Evolutionary conservation across 53 echinoderm and acorn worm genomes (phyloP).

Genomic region (Paracentrotus lividus): DNA sequence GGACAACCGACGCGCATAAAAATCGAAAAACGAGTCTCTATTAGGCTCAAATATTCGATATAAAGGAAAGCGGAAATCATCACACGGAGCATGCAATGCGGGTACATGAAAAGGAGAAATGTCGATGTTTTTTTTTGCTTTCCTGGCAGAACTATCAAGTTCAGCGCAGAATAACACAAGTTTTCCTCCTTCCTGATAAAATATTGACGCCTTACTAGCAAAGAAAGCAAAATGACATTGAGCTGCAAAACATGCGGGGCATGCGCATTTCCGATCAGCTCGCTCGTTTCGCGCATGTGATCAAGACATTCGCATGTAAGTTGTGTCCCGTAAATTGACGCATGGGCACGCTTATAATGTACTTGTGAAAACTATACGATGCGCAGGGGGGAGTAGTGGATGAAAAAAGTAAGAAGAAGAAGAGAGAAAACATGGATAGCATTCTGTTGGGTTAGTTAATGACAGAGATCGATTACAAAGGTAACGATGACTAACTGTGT

Average conservation of each 20-base stretch:
- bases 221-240: constrained; percentile 58
- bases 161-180: constrained; percentile 64
- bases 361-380: constrained; percentile 46
- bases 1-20: constrained; percentile 15
- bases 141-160: constrained; percentile 58
- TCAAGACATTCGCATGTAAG: constrained; percentile 56
- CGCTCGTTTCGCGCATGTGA: constrained; percentile 53
- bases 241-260: constrained; percentile 52
- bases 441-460: constrained; percentile 55
- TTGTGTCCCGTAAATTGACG: constrained; percentile 62
- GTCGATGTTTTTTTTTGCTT: constrained; percentile 20
- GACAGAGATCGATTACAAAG: constrained; percentile 45
- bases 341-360: constrained; percentile 37
- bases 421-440: constrained; percentile 20
- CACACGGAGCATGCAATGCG: too few species aligned
- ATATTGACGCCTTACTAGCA: constrained; percentile 61
- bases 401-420: too few species aligned
- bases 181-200: constrained; percentile 45
- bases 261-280: not conserved
- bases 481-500: constrained; percentile 37
- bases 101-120: constrained; percentile 35
- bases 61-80: constrained; percentile 61
- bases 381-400: not conserved
- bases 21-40: constrained; percentile 59
- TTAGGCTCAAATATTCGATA: constrained; percentile 63